These are phyloP conservation scores for Corythaeola cristata DNA, from an alignment of 2,113 vertebrate species.

Conservation along the genomic window DNA sequence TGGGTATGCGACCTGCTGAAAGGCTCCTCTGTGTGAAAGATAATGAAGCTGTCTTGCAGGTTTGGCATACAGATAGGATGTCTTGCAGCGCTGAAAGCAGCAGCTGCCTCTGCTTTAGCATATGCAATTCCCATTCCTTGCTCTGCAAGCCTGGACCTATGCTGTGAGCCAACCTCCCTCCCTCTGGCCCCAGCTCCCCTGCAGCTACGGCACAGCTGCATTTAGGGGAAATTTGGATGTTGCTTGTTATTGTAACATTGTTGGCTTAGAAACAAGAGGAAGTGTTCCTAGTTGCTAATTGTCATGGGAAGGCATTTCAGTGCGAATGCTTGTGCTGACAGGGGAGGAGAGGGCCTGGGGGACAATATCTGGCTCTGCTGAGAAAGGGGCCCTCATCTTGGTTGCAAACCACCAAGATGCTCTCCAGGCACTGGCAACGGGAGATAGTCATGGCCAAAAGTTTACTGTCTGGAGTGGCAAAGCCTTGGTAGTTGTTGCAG, in stretches of 20 bases:
- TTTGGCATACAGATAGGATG: background rate
- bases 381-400: background rate
- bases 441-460: background rate
- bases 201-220: background rate
- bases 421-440: background rate
- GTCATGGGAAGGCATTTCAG: background rate
- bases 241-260: background rate
- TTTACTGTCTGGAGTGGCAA: background rate
- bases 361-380: background rate
- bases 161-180: background rate
- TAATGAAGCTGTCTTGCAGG: background rate
- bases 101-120: background rate
- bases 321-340: background rate
- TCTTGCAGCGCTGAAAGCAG: background rate
- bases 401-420: background rate
- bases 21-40: background rate
- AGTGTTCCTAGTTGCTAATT: background rate
- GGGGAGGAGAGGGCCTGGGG: background rate
- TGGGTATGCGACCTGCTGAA: background rate
- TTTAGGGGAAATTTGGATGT: background rate
- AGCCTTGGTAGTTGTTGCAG: background rate
- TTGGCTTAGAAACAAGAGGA: slow-evolving; percentile 4
- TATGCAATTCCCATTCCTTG: background rate
- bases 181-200: background rate
- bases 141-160: background rate